Evolutionary conservation across 2,888 invertebrate genomes (phyloP).

Genomic region (Habrosyne pyritoides): DNA sequence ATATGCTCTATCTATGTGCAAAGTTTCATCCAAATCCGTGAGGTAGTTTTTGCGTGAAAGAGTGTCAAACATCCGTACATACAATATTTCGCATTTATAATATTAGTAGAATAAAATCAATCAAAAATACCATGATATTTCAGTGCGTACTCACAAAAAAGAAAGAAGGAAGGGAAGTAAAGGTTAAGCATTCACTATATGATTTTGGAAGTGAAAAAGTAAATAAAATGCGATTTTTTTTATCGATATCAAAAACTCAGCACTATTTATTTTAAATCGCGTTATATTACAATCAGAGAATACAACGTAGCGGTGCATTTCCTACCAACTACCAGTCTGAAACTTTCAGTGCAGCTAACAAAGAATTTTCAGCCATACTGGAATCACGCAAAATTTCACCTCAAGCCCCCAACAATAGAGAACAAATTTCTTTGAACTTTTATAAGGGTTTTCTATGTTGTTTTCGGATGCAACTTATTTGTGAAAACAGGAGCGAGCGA

Average conservation of each 20-base stretch:
- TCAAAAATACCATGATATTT: too few species aligned
- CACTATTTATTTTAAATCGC: slow-evolving; percentile 77
- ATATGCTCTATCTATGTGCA: too few species aligned
- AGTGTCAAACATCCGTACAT: too few species aligned
- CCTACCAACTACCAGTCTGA: slow-evolving; percentile 60
- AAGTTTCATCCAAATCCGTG: too few species aligned
- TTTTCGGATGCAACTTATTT: slow-evolving; percentile 83
- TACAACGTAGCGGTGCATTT: slow-evolving; percentile 68
- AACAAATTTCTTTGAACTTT: slow-evolving; percentile 37
- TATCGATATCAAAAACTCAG: slow-evolving; percentile 28
- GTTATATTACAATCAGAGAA: slow-evolving; percentile 80
- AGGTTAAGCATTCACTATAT: too few species aligned
- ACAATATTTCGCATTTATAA: too few species aligned
- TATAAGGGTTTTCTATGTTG: slow-evolving; percentile 75
- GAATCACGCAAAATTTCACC: slow-evolving; percentile 37
- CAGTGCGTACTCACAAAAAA: too few species aligned
- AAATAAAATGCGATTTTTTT: too few species aligned
- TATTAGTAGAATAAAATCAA: too few species aligned
- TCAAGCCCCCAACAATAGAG: slow-evolving; percentile 33
- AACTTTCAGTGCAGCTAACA: slow-evolving; percentile 69
- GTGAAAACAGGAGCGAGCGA: slow-evolving; percentile 76
- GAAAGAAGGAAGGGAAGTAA: too few species aligned
- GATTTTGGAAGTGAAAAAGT: too few species aligned
- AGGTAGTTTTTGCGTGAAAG: too few species aligned
- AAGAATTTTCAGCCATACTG: slow-evolving; percentile 53